Evolutionary conservation across 2,113 vertebrate species (phyloP).

Genomic region (Desmodus rotundus): DNA sequence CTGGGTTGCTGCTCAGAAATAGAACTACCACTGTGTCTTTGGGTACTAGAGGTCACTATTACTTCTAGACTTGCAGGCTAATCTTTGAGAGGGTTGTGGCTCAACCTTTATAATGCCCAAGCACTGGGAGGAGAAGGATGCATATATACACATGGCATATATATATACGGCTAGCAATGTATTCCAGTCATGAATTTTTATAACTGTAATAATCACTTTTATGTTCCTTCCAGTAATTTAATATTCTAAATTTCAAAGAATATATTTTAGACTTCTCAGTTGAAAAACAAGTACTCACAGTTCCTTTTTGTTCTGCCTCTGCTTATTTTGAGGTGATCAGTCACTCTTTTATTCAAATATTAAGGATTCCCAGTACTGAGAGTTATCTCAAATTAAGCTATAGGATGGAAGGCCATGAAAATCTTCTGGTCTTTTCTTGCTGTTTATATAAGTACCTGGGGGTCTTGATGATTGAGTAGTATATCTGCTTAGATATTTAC

Average conservation of each 20-base stretch:
- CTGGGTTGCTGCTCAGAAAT: neutral
- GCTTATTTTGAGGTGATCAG: neutral
- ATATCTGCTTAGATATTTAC: neutral
- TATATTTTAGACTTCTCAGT: neutral
- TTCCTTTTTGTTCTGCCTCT: neutral
- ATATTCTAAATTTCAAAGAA: neutral
- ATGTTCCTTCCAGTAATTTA: neutral
- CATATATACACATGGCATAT: neutral
- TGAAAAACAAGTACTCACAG: neutral
- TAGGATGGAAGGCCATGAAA: neutral
- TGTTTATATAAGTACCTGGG: neutral
- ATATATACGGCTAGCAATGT: neutral
- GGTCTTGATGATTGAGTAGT: neutral
- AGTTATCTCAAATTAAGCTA: neutral
- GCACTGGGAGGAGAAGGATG: neutral
- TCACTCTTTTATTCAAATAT: neutral
- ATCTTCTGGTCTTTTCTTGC: neutral
- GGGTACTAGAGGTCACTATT: neutral
- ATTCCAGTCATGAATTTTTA: neutral
- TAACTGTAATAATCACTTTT: neutral
- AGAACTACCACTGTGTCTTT: neutral
- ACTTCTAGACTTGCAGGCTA: neutral
- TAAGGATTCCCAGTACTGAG: neutral
- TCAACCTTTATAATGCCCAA: neutral
- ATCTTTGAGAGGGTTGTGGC: neutral